Evolutionary conservation across 2,888 invertebrate genomes (phyloP), one percentile per base, ranked within the genome.

Genomic region (Drosophila mulleri): DNA sequence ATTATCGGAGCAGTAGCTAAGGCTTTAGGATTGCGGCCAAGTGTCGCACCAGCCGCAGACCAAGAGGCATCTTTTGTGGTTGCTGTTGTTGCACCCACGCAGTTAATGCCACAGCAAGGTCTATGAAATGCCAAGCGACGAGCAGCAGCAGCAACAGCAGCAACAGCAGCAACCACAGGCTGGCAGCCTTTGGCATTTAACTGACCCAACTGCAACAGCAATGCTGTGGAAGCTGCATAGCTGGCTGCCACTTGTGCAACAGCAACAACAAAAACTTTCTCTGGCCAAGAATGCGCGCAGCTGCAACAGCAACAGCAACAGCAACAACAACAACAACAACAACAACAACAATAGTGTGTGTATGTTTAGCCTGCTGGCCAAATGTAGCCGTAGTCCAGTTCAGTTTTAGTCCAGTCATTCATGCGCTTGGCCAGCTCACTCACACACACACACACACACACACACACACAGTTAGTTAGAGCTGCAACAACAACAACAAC

Each of bases 221-320:
- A 59, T 65, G 59, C 68, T 60, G 68, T 68, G 62, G 75, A 75
- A 64, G 75, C 78, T 68, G 78, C 75, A 78, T 68, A 64, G 68
- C 65, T 61, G 71, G 39, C 72, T 78, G 86, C 83, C 78, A 83
- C 86, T 82, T 76, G 76, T 76, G 80, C 86, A 80, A 76, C 72
- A 58, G 18, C 52, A 75, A 75, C 58, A 72, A 67, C 69, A 76
- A 75, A 79, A 81, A 81, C 84, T 84, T 84, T 84, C 84, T 84
- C 84, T 86, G 72, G 63, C 80, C 80, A 87, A 86, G 85, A 87
- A 86, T 86, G 79, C 70, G 78, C 74, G 77, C 83, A 87, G 82
- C 83, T 87, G 88, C 88, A 86, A 72, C 84, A 78, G 68, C 72
- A 86, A 72, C 83, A 77, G 67, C 72, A 74, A 64, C 71, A 60